A percentile compares a stretch with the other conserved stretches of the same genome.
These are phyloP conservation scores for Psittacus erithacus DNA, from an alignment of 2,113 vertebrate genomes.

Conservation along the genomic window DNA sequence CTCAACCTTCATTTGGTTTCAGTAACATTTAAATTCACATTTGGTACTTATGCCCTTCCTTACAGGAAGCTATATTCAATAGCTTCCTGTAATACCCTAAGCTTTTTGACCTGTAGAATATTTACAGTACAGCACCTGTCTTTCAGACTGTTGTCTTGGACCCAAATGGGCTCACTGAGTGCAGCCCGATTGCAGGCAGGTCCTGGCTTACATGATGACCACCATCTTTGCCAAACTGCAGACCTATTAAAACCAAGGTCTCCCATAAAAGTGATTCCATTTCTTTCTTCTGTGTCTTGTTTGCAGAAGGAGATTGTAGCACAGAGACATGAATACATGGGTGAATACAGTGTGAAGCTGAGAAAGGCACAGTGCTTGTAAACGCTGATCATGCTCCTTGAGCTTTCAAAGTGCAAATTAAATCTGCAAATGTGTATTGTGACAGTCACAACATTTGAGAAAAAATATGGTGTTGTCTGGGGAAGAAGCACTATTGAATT, in stretches of 20 bases:
- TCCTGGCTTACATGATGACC: background rate
- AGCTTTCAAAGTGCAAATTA: background rate
- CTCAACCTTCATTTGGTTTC: background rate
- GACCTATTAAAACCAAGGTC: background rate
- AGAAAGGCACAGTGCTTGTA: background rate
- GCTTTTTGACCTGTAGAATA: background rate
- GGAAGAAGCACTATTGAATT: background rate
- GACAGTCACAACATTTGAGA: background rate
- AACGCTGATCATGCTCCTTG: background rate
- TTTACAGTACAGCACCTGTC: background rate
- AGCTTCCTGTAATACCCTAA: background rate
- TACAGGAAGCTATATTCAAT: background rate
- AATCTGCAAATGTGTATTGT: background rate
- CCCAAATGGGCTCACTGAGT: background rate
- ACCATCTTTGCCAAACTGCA: background rate
- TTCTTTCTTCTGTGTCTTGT: background rate
- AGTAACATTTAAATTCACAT: background rate
- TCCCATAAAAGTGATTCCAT: background rate
- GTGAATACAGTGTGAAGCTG: background rate
- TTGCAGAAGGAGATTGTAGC: background rate
- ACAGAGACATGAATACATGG: background rate
- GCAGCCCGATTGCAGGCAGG: background rate
- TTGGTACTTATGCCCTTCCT: background rate
- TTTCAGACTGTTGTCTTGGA: background rate
- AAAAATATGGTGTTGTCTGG: background rate